Conservation (phyloP, 2,797 vertebrate species). For the Rhabdomys pumilio region DNA sequence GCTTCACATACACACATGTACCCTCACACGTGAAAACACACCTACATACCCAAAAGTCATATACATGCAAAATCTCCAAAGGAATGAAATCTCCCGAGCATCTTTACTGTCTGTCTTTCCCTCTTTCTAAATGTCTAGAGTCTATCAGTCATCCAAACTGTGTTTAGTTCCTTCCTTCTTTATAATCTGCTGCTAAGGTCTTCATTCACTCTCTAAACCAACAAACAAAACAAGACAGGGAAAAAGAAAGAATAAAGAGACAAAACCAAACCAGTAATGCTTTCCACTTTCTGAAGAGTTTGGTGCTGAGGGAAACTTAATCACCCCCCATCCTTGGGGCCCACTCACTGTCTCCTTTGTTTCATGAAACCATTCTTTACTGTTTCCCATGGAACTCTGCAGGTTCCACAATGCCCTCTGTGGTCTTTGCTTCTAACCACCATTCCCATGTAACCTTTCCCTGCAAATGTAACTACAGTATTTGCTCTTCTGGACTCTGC, state of each 20-base stretch:
- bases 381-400: slow-evolving; percentile 40
- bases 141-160: not conserved
- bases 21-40: not conserved
- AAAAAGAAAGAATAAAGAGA: not conserved
- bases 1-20: no score
- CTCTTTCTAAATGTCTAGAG: not conserved
- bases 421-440: slow-evolving; percentile 57
- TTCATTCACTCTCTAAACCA: not conserved
- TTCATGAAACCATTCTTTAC: slow-evolving; percentile 15
- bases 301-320: slow-evolving; percentile 3
- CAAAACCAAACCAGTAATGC: not conserved
- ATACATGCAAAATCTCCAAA: not conserved
- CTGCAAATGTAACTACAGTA: not conserved
- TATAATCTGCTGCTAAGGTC: slow-evolving; percentile 10
- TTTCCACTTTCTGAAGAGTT: not conserved
- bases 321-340: slow-evolving; percentile 1
- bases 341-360: not conserved
- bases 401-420: slow-evolving; percentile 5
- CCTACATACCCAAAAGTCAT: not conserved
- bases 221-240: not conserved
- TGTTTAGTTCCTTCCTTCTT: not conserved
- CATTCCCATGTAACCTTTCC: not conserved
- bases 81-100: not conserved
- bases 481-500: not conserved
- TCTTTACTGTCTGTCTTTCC: not conserved